Conservation (phyloP, 1,140 invertebrate genomes). For the Planococcus citri region DNA sequence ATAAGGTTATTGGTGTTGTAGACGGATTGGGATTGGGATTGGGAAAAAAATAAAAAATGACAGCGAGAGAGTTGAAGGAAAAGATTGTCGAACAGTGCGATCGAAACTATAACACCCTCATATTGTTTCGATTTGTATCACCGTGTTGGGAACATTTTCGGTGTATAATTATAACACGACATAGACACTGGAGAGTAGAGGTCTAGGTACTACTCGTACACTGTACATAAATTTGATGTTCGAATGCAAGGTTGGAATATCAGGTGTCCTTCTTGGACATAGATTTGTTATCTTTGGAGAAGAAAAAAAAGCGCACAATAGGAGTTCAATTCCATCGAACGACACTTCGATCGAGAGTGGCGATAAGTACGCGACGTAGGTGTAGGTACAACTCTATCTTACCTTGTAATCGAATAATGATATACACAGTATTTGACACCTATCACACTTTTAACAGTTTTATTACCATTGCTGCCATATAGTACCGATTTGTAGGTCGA, state of each 20-base stretch:
- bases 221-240: too few species aligned
- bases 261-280: conserved; percentile 16
- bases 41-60: too few species aligned
- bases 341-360: neutral
- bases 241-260: neutral
- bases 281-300: neutral
- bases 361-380: conserved; percentile 8
- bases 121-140: neutral
- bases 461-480: conserved; percentile 18
- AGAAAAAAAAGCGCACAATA: too few species aligned
- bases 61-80: too few species aligned
- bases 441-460: conserved; percentile 14
- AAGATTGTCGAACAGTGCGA: too few species aligned
- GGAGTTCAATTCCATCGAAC: conserved; percentile 14
- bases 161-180: neutral
- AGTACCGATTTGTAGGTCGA: conserved; percentile 15
- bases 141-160: neutral
- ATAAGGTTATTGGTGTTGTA: too few species aligned
- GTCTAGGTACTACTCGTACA: too few species aligned
- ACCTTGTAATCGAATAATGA: conserved; percentile 15
- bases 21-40: too few species aligned
- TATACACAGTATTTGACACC: conserved; percentile 15
- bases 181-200: too few species aligned
- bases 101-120: neutral
- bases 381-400: conserved; percentile 18